phyloP scores from a whole-genome alignment of 1,140 invertebrate species.

The Gonatopus flavifemur region DNA sequence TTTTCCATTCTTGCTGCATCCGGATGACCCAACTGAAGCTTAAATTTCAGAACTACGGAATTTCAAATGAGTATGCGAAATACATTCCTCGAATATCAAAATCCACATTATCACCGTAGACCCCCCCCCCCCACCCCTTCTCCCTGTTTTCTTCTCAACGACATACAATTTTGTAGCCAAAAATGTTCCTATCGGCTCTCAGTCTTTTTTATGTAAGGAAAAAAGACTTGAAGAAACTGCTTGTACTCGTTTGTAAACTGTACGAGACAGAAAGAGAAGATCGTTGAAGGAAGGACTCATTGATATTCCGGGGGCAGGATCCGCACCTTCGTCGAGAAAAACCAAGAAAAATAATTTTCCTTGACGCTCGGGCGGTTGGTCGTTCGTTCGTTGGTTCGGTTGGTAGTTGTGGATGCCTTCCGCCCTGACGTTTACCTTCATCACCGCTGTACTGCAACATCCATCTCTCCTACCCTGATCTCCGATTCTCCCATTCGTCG shows the following conservation, averaged over 20 bases:
- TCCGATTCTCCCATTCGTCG: too few species aligned
- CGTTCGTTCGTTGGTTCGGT: too few species aligned
- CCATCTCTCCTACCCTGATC: too few species aligned
- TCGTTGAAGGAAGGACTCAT: conserved; percentile 17
- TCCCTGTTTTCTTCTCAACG: background rate
- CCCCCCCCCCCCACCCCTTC: conserved; percentile 1
- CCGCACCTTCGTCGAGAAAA: conserved; percentile 36
- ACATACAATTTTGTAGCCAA: too few species aligned
- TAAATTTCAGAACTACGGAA: too few species aligned
- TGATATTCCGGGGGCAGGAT: conserved; percentile 35
- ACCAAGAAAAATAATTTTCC: conserved; percentile 45
- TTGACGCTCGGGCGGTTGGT: background rate
- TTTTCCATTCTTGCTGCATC: conserved; percentile 39
- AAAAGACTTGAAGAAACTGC: too few species aligned
- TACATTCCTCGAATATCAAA: background rate
- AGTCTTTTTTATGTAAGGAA: too few species aligned
- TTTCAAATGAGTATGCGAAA: background rate
- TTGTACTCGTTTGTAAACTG: background rate
- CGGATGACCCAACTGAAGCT: conserved; percentile 19
- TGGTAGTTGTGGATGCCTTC: too few species aligned
- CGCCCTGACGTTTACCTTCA: too few species aligned
- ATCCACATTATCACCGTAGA: background rate
- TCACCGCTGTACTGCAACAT: too few species aligned
- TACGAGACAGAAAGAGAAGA: background rate
- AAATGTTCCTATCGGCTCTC: too few species aligned